These are phyloP conservation scores for Dynastes maya DNA, from an alignment of 2,888 invertebrate genomes.

Conservation along the genomic window DNA sequence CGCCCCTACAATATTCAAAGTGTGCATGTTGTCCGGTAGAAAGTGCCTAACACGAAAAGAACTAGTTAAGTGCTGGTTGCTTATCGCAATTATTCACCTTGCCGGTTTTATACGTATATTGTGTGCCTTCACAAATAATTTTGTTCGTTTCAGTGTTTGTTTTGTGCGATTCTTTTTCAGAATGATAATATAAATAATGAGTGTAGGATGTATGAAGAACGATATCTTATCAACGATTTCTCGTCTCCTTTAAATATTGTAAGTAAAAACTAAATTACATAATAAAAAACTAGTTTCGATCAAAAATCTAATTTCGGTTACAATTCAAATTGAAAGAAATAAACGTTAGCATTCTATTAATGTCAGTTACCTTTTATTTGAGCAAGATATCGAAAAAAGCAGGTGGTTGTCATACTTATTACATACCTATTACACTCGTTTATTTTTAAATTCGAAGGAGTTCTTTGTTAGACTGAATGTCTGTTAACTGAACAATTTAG, in stretches of 20 bases:
- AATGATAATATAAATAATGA: neutral
- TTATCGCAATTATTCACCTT: slow-evolving; percentile 18
- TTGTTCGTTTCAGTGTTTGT: neutral
- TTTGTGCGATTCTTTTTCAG: neutral
- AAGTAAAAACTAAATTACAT: neutral
- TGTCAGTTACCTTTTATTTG: neutral
- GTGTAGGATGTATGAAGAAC: neutral
- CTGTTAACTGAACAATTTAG: no score
- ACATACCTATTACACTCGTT: neutral
- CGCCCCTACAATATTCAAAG: neutral
- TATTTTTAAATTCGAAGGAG: neutral
- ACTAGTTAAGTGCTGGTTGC: slow-evolving; percentile 24
- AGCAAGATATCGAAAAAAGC: slow-evolving; percentile 6
- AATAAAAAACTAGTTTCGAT: no score
- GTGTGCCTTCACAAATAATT: slow-evolving; percentile 7
- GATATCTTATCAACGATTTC: neutral
- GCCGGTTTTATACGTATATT: neutral
- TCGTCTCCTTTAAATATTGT: neutral
- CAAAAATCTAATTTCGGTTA: slow-evolving; percentile 1
- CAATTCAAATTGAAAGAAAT: slow-evolving; percentile 21
- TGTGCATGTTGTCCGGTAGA: neutral
- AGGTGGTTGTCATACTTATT: slow-evolving; percentile 16
- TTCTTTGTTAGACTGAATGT: no score
- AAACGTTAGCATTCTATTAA: neutral
- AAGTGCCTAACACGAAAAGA: slow-evolving; percentile 3